Percentiles rank a stretch among this genome's conserved stretches.
phyloP scores from a whole-genome alignment of 2,113 vertebrate genomes.

The Maylandia zebra region DNA sequence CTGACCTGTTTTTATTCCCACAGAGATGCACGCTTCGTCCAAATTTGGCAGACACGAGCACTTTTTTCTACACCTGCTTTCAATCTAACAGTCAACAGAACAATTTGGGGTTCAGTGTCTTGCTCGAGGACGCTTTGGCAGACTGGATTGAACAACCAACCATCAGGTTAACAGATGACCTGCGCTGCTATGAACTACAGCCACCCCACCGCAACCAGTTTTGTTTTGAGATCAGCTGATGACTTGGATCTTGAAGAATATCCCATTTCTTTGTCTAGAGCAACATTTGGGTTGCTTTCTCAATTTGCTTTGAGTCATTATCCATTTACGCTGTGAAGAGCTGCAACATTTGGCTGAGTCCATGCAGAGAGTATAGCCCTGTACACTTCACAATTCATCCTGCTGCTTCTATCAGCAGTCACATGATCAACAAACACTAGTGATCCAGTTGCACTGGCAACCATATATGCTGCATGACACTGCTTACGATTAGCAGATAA shows the following conservation, averaged over 20 bases:
- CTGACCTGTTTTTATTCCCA: neutral
- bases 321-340: rapidly evolving
- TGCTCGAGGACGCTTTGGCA: neutral
- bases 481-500: neutral
- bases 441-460: neutral
- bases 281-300: neutral
- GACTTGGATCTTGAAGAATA: neutral
- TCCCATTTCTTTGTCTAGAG: neutral
- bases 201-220: neutral
- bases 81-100: neutral
- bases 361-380: neutral
- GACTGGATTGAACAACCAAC: neutral
- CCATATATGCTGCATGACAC: neutral
- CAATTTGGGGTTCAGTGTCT: neutral
- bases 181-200: neutral
- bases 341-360: neutral
- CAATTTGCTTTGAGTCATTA: neutral
- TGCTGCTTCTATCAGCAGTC: neutral
- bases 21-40: neutral
- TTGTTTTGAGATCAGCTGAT: neutral
- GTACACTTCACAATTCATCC: neutral
- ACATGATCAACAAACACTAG: neutral
- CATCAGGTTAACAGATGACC: neutral
- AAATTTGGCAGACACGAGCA: neutral
- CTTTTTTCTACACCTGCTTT: neutral